Evolutionary conservation across 1,140 invertebrate species (phyloP), one percentile per base, ranked within the genome.

Genomic region (Portunus trituberculatus): DNA sequence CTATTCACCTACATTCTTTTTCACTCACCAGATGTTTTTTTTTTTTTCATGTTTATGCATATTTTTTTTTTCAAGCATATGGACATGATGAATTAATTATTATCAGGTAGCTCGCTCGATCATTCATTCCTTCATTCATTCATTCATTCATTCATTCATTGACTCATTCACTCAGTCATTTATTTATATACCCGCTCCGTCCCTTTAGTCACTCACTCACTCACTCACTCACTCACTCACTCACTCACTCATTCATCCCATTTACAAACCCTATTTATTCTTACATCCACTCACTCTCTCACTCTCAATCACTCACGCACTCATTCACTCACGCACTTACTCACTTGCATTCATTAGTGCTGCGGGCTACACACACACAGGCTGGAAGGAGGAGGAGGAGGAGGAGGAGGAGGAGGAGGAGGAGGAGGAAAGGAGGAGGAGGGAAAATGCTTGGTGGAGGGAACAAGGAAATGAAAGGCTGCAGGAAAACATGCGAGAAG

Each of bases 381-480:
- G 67, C 20, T 76, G 52, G 52, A 59, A 20, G 10, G 8, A 59
- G 52, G 39, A 6, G 39, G 6, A 59, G 52, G 16, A 20, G 52
- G 1, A 12, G 10, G 67, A 76, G 67, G 67, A 59, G 52, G 0
- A 20, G 52, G 10, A 12, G 10, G 67, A 76, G 67, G 1, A 39
- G 39, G 39, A 39, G 39, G 39, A 39, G 39, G 39, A 39, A 6
- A 59, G 52, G 16, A 20, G 52, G 10, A 12, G 3, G 67, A 76
- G 67, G 67, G 67, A 76, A 76, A 76, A 76, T 76, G 67, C 67
- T 76, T n/a, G 67, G 67, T 76, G 67, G 67, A 76, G 67, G 67
- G 67, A 76, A 76, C 25, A 20, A 76, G 67, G 67, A 76, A 76
- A 76, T 76, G 67, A 76, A 76, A 76, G 67, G 7, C 67, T 20